Evolutionary conservation across 2,113 vertebrate species (phyloP), one percentile per base, ranked within the genome.

Genomic region (Lepisosteus osseus): DNA sequence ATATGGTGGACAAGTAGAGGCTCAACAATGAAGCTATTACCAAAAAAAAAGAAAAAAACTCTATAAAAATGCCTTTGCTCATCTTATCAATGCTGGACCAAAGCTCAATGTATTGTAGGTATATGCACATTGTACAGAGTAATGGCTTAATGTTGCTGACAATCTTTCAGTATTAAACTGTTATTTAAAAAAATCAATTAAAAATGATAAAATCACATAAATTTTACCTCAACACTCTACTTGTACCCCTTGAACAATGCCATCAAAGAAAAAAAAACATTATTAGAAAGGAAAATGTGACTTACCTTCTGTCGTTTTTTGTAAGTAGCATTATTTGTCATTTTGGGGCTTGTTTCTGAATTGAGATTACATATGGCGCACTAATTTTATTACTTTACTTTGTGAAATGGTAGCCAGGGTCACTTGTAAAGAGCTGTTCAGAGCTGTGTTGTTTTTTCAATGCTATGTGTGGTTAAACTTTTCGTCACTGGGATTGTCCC

Each of bases 71-170:
- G 94, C 94, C 94, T 96, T 95, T 89, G 88, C 93, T 96, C 89
- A 82, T 93, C 92, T 94, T 93, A 91, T 94, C 89, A 94, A 94
- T 85, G 95, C 95, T 97, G 96, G 96, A 98, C 97, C 97, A 99
- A 99, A 98, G 97, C 91, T 95, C 95, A 95, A 91, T 91, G 86
- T 92, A 89, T 69, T 91, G 87, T 94, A 95, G 94, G 94, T 96
- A 96, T 95, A 94, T 98, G 96, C 96, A 99, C 95, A 97, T 94
- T 97, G 95, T 97, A 94, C 94, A 97, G 93, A 94, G 90, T 94
- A 94, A 94, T 92, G 93, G 94, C 94, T 95, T 94, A 90, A 94
- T 90, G 93, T 94, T 93, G 93, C 94, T 97, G 96, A 99, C 96
- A 99, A 99, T 98, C 96, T 95, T 65, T 82, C 94, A 95, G 93